Evolutionary conservation across 2,797 vertebrate species (phyloP).

Genomic region (Atherinosoma microstoma): DNA sequence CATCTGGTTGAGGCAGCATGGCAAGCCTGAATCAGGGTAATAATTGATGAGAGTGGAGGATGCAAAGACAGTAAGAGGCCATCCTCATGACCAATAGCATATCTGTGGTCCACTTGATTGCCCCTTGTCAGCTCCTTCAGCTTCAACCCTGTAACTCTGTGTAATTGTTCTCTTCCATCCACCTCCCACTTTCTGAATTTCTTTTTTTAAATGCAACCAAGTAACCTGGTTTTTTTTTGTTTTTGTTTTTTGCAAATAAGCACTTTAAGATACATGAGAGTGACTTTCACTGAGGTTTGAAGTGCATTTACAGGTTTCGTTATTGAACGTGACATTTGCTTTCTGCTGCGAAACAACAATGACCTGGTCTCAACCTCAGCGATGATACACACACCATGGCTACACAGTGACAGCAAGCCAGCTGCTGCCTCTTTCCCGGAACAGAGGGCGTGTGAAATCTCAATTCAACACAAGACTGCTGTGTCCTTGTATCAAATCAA

Average conservation of each 20-base stretch:
- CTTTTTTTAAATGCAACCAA: constrained; percentile 3
- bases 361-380: constrained; percentile 54
- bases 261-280: constrained; percentile 7
- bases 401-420: constrained; percentile 66
- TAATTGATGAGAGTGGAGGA: constrained; percentile 73
- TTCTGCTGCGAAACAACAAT: constrained; percentile 20
- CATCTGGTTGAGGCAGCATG: constrained; percentile 66
- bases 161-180: constrained; percentile 52
- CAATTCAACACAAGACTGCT: constrained; percentile 58
- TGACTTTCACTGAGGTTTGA: constrained; percentile 29
- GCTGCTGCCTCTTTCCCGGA: constrained; percentile 73
- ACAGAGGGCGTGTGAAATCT: constrained; percentile 66
- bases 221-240: too few species aligned
- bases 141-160: constrained; percentile 54
- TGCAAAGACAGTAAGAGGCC: constrained; percentile 42
- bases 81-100: constrained; percentile 61
- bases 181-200: neutral
- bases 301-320: constrained; percentile 15
- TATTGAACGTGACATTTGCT: constrained; percentile 32
- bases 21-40: constrained; percentile 46
- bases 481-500: constrained; percentile 70
- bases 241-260: neutral
- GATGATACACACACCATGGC: constrained; percentile 43
- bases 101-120: constrained; percentile 55
- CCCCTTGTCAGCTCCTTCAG: constrained; percentile 58